Percentiles rank a stretch among this genome's conserved stretches.
Evolutionary conservation across 2,113 vertebrate species (phyloP).

Genomic region (Terrapene triunguis): DNA sequence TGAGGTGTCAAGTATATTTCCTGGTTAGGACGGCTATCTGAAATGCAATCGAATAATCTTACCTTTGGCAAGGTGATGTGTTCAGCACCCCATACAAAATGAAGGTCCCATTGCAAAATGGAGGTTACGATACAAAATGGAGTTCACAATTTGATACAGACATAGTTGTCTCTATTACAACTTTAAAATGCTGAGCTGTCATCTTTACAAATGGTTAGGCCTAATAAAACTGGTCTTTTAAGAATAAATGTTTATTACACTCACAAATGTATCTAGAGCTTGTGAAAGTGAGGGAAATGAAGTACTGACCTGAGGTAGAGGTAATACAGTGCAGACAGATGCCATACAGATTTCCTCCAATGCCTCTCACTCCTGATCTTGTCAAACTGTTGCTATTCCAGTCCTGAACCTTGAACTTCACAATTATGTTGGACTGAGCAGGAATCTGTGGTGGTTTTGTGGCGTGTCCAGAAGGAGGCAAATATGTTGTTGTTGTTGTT

Average conservation of each 20-base stretch:
- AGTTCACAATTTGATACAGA: neutral
- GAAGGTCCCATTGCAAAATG: neutral
- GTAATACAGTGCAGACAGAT: constrained; percentile 61
- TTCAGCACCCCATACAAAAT: neutral
- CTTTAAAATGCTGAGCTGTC: neutral
- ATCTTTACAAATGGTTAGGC: neutral
- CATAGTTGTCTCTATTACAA: neutral
- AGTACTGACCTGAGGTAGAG: neutral
- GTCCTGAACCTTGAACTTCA: neutral
- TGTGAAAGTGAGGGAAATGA: constrained; percentile 29
- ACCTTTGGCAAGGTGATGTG: neutral
- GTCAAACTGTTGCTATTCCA: constrained; percentile 49
- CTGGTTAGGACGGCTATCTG: neutral
- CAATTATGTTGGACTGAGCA: neutral
- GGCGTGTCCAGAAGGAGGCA: neutral
- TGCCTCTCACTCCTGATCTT: constrained; percentile 56
- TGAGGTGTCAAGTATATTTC: neutral
- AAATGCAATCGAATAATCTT: neutral
- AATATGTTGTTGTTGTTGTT: neutral
- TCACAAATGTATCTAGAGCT: neutral
- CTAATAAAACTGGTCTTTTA: fast-evolving
- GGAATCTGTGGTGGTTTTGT: neutral
- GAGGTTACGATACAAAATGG: fast-evolving
- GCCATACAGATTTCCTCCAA: constrained; percentile 40
- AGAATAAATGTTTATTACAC: neutral